Base-by-base conservation (phyloP, 2,113 vertebrate species). In the Brachyhypopomus gauderio region DNA sequence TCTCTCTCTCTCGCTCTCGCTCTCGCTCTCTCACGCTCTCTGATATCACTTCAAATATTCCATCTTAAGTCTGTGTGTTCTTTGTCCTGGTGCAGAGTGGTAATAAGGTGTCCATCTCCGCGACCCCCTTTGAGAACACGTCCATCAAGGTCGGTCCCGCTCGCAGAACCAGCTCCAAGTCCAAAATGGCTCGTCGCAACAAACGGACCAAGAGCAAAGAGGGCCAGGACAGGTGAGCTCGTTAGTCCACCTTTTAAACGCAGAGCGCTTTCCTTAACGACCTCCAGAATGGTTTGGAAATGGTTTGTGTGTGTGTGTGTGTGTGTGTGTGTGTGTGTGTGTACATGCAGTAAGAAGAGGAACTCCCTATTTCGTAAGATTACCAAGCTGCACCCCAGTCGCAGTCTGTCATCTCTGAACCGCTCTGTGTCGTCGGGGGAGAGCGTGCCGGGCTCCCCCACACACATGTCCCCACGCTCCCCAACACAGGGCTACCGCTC, bases 71-170 rank as follows among this genome's bases (percentile, higher is more conserved):
- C 16, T 38, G 59, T n/a, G 67, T 25, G 62, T 4, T 41, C 36
- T 71, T 63, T 16, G 23, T 55, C 85, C 1, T 90, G 79, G 85
- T 63, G 56, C 90, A 99, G 97, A 98, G 97, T 80, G 97, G 97
- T 58, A 94, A 92, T 90, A 99, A 97, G 87, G 96, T 99, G 25
- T 97, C 97, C 71, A 97, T 99, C 91, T 95, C 94, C 3, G 96
- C 97, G 72, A 98, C 97, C 0, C 96, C 96, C 0, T 96, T 99
- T 89, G 97, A 99, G 86, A 99, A 99, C 90, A 99, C 97, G 0
- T 97, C 97, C 69, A 99, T 99, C 91, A 97, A 98, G 88, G 94
- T 98, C 59, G 97, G 97, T 4, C 97, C 97, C 0, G 97, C 97
- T 60, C 93, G 97, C 25, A 97, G 96, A 88, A 93, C 94, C 77